These are phyloP conservation scores for Prostheceraeus crozeri DNA, from an alignment of 2,888 invertebrate genomes.

Conservation along the genomic window DNA sequence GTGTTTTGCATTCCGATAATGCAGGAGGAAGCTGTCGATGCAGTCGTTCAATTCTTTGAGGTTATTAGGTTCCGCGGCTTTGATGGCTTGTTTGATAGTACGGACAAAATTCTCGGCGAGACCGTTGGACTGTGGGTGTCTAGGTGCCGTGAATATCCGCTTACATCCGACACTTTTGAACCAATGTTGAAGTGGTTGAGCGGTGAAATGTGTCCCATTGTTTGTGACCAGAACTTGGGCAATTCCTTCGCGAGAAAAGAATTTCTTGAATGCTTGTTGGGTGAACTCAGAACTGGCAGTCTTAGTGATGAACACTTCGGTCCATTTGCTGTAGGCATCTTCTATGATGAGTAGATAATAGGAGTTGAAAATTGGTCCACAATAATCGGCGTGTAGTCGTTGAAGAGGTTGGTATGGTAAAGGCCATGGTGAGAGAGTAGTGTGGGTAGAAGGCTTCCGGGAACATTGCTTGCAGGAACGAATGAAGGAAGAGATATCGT, in stretches of 20 bases:
- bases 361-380: not conserved
- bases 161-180: not conserved
- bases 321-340: not conserved
- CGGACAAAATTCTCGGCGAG: slow-evolving; percentile 13
- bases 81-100: not conserved
- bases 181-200: not conserved
- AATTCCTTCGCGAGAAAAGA: not conserved
- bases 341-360: not conserved
- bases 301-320: slow-evolving; percentile 5
- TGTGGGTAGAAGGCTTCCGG: too few species aligned
- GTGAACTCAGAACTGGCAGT: not conserved
- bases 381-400: slow-evolving; percentile 18
- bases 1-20: too few species aligned
- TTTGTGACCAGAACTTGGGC: not conserved
- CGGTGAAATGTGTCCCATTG: slow-evolving; percentile 3
- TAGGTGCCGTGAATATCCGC: not conserved
- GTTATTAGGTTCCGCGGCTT: not conserved
- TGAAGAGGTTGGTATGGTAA: not conserved
- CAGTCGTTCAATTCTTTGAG: not conserved
- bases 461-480: too few species aligned
- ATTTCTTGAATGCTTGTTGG: not conserved
- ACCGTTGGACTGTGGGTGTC: slow-evolving; percentile 3
- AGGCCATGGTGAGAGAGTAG: slow-evolving; percentile 12
- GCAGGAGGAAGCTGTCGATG: too few species aligned
- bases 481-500: too few species aligned